These are phyloP conservation scores for Spea hammondii DNA, from an alignment of 2,797 vertebrate species.

Conservation along the genomic window DNA sequence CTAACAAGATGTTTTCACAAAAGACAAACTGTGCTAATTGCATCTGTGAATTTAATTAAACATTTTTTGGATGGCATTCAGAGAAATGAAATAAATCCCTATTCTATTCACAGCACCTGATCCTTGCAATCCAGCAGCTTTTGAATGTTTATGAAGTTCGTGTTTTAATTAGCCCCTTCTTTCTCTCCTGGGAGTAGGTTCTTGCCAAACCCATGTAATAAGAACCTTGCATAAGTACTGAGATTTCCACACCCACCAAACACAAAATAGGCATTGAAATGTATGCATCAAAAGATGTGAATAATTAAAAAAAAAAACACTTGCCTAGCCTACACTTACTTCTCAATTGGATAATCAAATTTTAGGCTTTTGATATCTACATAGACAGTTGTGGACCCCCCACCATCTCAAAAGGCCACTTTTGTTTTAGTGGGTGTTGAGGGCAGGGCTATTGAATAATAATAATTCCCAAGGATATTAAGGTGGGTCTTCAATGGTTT, in stretches of 20 bases:
- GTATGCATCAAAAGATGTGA: no score
- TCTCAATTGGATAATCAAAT: no score
- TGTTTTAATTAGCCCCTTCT: slow-evolving; percentile 11
- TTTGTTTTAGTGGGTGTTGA: no score
- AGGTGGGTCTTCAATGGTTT: no score
- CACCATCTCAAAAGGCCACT: no score
- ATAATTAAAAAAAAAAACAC: no score
- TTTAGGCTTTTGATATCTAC: no score
- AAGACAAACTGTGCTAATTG: slow-evolving; percentile 37
- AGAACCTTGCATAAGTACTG: background rate
- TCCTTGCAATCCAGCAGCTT: background rate
- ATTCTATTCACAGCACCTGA: slow-evolving; percentile 17
- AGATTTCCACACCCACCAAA: background rate
- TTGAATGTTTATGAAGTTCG: slow-evolving; percentile 31
- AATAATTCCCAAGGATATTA: no score
- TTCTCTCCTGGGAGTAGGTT: background rate
- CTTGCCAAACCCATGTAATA: background rate
- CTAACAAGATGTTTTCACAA: slow-evolving; percentile 39
- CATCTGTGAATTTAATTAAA: slow-evolving; percentile 34
- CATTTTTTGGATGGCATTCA: slow-evolving; percentile 23
- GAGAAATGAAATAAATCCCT: background rate
- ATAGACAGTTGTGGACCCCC: no score
- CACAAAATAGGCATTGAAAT: background rate
- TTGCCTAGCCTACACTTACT: no score
- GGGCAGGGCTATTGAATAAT: no score